Base-by-base conservation (phyloP, 2,888 invertebrate species). In the Pocota personata region DNA sequence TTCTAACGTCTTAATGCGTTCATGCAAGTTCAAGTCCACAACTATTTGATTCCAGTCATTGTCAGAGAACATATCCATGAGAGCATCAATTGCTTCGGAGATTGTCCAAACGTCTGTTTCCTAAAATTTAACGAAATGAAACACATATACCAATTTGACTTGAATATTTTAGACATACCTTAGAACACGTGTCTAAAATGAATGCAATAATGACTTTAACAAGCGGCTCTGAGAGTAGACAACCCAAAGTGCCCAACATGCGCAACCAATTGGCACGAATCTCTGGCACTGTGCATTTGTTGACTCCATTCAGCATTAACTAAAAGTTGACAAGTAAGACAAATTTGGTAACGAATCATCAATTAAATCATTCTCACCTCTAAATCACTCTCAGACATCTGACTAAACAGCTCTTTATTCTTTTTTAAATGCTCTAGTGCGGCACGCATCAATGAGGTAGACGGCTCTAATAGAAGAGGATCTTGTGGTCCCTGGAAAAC, bases 61-160 rank as follows among this genome's bases (percentile, higher is more conserved):
- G 89, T 96, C 96, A 0, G 95, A 94, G 91, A 95, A 97, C 88
- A 97, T 94, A 90, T 97, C 97, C 92, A 96, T 95, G 27, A 96
- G 90, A 0, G 95, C 94, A 90, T 97, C 97, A 43, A 96, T 90
- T 3, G 95, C 94, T 92, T 97, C 97, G 0, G 96, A 96, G 37
- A 95, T 92, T 4, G 96, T 94, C 95, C 96, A 96, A 6, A 95
- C 94, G 84, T 95, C 95, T 19, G 93, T 91, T 89, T 96, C 95
- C 88, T 94, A 94, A n/a, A 82, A 35, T 16, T 3, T 35, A 21
- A 3, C 6, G n/a, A 14, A 46, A 5, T 16, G 1, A 50, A 12
- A 3, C 8, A 24, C 2, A 1, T 32, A 8, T 10, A 5, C 0
- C 10, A 12, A 7, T 8, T 46, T 4, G 6, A 30, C 12, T 19